phyloP scores from a whole-genome alignment of 1,140 invertebrate species.

The Chelonus insularis region DNA sequence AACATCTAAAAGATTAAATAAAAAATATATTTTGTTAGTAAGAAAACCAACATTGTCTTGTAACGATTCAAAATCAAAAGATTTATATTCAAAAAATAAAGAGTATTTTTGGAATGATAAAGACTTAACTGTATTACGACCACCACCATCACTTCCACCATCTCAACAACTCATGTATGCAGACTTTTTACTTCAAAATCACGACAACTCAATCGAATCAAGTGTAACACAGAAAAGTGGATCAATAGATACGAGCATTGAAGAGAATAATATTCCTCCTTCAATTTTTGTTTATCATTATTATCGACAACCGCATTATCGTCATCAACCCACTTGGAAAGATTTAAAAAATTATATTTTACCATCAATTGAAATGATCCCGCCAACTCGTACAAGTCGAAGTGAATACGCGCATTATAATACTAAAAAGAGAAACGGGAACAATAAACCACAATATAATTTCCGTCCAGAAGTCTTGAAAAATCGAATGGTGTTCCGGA shows the following conservation, averaged over 20 bases:
- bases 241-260: not conserved
- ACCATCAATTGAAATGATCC: slow-evolving; percentile 31
- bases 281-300: slow-evolving; percentile 3
- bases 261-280: not conserved
- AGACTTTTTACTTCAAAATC: slow-evolving; percentile 17
- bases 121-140: no score
- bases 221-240: slow-evolving; percentile 24
- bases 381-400: slow-evolving; percentile 28
- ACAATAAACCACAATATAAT: slow-evolving; percentile 6
- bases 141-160: slow-evolving; percentile 18
- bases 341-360: not conserved
- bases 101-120: no score
- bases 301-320: not conserved
- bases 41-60: not conserved
- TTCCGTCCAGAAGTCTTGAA: not conserved
- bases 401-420: slow-evolving; percentile 34
- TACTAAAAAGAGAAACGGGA: slow-evolving; percentile 13
- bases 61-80: not conserved
- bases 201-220: not conserved
- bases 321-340: not conserved
- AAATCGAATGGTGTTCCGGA: not conserved
- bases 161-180: slow-evolving; percentile 26
- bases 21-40: slow-evolving; percentile 2
- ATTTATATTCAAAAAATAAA: no score
- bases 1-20: not conserved